Base-by-base conservation (phyloP, 2,113 vertebrate genomes). In the Lepidothrix coronata region DNA sequence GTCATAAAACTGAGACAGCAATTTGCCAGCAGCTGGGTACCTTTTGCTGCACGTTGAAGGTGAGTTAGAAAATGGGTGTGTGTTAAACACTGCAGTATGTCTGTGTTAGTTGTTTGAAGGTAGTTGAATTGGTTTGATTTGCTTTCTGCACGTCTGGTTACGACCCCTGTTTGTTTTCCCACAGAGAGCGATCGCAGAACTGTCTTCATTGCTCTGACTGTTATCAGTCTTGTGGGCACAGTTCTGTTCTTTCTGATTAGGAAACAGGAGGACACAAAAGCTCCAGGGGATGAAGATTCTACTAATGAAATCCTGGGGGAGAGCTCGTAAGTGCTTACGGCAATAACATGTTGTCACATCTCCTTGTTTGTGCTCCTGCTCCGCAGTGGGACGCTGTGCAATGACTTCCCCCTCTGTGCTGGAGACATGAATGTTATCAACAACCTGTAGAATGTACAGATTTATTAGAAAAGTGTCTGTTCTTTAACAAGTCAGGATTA, bases 181-280 rank as follows among this genome's bases (percentile, higher is more conserved):
- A 33, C 97, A 99, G 99, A 99, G 94, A 97, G 98, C 4, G 99
- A 99, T 96, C 99, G 99, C 11, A 98, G 98, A 97, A 99, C 99
- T 5, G 99, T 99, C 77, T 99, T 99, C 96, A 99, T 99, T 95
- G 98, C 99, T 22, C 98, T 99, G 75, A 99, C 99, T 2, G 98
- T 99, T 93, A 99, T 99, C 97, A 99, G 99, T 96, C 98, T 99
- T 88, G 98, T 99, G 59, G 99, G 99, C 67, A 99, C 98, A 73
- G 99, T 99, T 96, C 98, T 99, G 33, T 99, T 99, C 98, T 99
- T 99, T 94, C 98, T 99, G 88, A 99, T 99, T 96, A 98, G 99
- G 94, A 98, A 98, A 46, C 98, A 98, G 5, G 98, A 99, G 18
- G 75, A 98, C 2, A 96, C 96, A 72, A 97, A 95, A 70, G 30